phyloP scores from a whole-genome alignment of 2,888 invertebrate genomes.

The Harmothoe impar region DNA sequence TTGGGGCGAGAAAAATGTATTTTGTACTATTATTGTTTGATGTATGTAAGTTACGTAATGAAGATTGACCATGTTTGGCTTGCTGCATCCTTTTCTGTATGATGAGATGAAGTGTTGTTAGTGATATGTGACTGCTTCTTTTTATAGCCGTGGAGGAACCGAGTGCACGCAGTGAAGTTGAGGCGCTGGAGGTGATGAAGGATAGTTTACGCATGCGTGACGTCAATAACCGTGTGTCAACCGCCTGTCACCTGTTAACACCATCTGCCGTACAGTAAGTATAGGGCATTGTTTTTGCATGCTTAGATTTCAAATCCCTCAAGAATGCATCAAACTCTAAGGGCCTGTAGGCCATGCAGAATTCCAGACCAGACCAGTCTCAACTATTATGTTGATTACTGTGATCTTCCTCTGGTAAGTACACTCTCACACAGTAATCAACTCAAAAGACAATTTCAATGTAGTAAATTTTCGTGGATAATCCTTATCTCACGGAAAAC shows the following conservation, averaged over 20 bases:
- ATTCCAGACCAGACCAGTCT: no score
- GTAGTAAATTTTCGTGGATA: no score
- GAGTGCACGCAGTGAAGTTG: slow-evolving; percentile 28
- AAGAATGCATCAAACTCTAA: no score
- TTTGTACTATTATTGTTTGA: neutral
- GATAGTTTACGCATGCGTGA: slow-evolving; percentile 48
- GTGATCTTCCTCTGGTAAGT: no score
- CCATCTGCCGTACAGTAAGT: slow-evolving; percentile 56
- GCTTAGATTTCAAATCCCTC: no score
- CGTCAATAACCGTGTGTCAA: slow-evolving; percentile 31
- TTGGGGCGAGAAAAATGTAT: neutral
- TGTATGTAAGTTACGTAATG: neutral
- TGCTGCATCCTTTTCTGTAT: neutral
- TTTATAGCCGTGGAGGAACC: slow-evolving; percentile 55
- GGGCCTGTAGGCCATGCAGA: no score
- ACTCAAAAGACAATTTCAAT: no score
- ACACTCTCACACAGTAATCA: no score
- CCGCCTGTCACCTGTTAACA: slow-evolving; percentile 45
- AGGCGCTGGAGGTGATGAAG: slow-evolving; percentile 58
- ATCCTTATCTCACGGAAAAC: no score
- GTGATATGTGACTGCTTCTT: neutral
- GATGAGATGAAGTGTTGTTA: neutral
- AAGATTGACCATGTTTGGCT: neutral
- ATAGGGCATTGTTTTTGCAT: neutral
- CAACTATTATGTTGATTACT: no score